Base-by-base conservation (phyloP, 53 echinoderm and acorn worm species). In the Paracentrotus lividus region DNA sequence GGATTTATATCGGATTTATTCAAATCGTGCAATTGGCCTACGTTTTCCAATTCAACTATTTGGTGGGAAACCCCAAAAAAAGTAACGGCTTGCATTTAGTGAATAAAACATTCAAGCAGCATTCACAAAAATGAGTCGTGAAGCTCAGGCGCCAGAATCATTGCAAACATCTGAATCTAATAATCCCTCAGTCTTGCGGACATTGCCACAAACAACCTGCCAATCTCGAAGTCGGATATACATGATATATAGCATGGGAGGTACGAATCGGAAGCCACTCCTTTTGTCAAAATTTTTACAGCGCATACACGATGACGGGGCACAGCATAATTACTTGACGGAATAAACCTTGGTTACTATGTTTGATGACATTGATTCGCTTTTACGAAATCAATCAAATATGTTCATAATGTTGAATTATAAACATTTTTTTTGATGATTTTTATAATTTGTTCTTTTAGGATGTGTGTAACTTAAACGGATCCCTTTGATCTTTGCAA, bases 181-280 rank as follows among this genome's bases (percentile, higher is more conserved):
- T 76, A 40, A n/a, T 27, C 47, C 33, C 26, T n/a, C 26, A 47
- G 13, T 47, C 81, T 81, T 81, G 81, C 47, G 49, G 81, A 81
- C 47, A 47, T 49, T 81, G 81, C 81, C 45, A 2, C 33, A 47
- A 81, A 81, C 26, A 45, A 45, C 47, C 47, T 47, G 24, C 81
- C 44, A n/a, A 23, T 81, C 81, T 75, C 21, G 38, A 23, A 45
- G 45, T 75, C 21, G 38, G 57, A 38, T 21, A 75, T 16, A 40
- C 42, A 1, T 78, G 23, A n/a, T 49, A 81, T 6, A 38, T 45
- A 45, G 47, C 44, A 81, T 45, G 3, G 24, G 24, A 81, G 26
- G 45, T n/a, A 81, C n/a, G 72, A 81, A 27, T 45, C 81, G 81
- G 81, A 81, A 45, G 20, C 42, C 76, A 76, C 20, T 76, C n/a